phyloP scores from a whole-genome alignment of 2,113 vertebrate species.

The Pseudorectes ferrugineus region DNA sequence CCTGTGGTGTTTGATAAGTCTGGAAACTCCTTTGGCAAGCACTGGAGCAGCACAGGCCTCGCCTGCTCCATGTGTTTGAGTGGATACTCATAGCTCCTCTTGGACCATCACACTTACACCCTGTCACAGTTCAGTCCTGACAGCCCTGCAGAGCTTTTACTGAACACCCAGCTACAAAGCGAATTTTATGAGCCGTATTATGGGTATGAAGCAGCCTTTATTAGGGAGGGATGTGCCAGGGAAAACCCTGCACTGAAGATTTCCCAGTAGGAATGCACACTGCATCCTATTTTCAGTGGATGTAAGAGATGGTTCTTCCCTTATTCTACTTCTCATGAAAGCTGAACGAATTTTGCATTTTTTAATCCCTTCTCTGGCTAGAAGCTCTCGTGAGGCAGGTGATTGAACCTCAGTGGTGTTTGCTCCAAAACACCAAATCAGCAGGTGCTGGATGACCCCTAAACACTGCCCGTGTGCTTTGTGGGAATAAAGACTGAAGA shows the following conservation, averaged over 20 bases:
- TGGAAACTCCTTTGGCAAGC: slow-evolving; percentile 10
- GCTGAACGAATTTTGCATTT: neutral
- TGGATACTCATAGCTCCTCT: neutral
- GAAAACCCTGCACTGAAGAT: neutral
- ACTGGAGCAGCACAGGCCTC: neutral
- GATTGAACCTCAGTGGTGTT: neutral
- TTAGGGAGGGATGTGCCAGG: neutral
- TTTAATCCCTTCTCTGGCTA: neutral
- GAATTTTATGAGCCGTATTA: neutral
- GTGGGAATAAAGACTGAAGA: neutral
- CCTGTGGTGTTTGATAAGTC: slow-evolving; percentile 4
- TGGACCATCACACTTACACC: neutral
- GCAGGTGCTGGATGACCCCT: neutral
- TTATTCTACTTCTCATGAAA: neutral
- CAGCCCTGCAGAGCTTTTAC: neutral
- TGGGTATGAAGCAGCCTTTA: neutral
- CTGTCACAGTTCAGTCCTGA: neutral
- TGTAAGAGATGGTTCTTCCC: neutral
- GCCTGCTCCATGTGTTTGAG: neutral
- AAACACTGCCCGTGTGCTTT: neutral
- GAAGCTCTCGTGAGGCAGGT: neutral
- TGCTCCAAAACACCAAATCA: neutral
- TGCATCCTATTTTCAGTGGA: neutral
- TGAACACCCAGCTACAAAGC: neutral
- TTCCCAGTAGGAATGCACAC: neutral